Evolutionary conservation across 2,113 vertebrate genomes (phyloP), one percentile per base, ranked within the genome.

Genomic region (Silurus glanis): DNA sequence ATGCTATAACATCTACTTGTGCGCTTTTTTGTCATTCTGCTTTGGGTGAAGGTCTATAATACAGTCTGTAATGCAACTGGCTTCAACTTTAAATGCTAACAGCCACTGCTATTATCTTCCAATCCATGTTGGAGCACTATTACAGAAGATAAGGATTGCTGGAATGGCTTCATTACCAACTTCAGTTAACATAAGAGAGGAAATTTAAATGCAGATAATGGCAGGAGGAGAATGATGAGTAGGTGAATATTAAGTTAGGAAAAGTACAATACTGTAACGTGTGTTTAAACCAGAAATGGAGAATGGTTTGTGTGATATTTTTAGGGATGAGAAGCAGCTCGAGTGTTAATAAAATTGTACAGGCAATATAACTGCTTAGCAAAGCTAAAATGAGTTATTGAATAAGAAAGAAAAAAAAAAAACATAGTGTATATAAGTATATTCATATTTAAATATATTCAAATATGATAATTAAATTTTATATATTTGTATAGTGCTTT

Each of bases 61-160:
- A 91, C 55, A 37, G 76, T 37, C 76, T 87, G 83, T 91, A 92
- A 91, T 91, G 93, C 90, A 92, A 92, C 87, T 91, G 88, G 92
- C 90, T 90, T 90, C 91, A 91, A 91, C 87, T 82, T 28, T 85
- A 84, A 89, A 72, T 86, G 89, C 91, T 90, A 75, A 66, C 83
- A 88, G 90, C 86, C 83, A n/a, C 90, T 59, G 84, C n/a, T 79
- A 37, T 55, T 83, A 87, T 86, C 82, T 87, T 86, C 87, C 74
- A 83, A n/a, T 75, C 83, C 51, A 79, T 88, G 58, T 86, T 91
- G 91, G 88, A 74, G 88, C 80, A 51, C 90, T 88, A 90, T 92
- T 90, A 91, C 37, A 80, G 82, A 84, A 90, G 91, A 91, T 85
- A 89, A 82, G 85, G 71, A 69, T 64, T 59, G 64, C 66, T 88